phyloP scores from a whole-genome alignment of 2,113 vertebrate genomes.

The Corynorhinus townsendii region DNA sequence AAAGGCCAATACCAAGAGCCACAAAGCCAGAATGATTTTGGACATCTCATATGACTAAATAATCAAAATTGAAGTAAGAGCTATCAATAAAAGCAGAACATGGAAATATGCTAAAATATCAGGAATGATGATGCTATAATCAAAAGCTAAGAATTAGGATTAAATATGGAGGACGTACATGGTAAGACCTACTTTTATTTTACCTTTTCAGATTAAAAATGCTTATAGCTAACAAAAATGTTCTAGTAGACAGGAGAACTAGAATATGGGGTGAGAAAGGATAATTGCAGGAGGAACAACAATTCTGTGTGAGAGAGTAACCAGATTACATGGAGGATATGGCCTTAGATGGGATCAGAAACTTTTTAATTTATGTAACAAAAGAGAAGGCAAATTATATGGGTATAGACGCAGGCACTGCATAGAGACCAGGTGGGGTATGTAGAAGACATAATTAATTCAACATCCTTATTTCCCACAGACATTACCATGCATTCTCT shows the following conservation, averaged over 20 bases:
- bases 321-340: not conserved
- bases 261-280: not conserved
- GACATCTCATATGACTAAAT: not conserved
- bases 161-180: not conserved
- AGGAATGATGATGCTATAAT: not conserved
- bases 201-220: not conserved
- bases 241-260: not conserved
- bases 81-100: not conserved
- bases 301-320: not conserved
- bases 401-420: not conserved
- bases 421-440: not conserved
- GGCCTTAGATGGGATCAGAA: not conserved
- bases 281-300: not conserved
- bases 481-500: not conserved
- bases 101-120: not conserved
- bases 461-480: not conserved
- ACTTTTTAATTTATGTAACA: not conserved
- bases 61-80: not conserved
- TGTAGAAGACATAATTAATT: not conserved
- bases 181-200: not conserved
- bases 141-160: not conserved
- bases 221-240: not conserved
- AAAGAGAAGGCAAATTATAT: not conserved
- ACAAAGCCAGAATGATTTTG: not conserved
- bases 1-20: not conserved